phyloP scores from a whole-genome alignment of 1,140 invertebrate species.

The Drosophila pruinosa region DNA sequence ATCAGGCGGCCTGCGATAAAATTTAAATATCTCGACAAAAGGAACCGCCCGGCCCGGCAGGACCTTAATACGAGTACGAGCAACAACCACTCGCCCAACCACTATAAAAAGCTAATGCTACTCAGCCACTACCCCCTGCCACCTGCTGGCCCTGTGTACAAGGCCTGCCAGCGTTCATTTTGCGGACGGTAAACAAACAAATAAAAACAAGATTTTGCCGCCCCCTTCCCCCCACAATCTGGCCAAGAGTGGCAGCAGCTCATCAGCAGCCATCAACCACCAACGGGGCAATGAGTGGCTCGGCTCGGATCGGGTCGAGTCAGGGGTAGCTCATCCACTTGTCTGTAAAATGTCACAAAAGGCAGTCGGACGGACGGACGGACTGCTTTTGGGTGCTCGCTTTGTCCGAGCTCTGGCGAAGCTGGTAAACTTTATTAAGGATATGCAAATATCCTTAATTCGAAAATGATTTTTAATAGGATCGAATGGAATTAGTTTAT shows the following conservation, averaged over 20 bases:
- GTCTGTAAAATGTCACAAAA: slow-evolving; percentile 80
- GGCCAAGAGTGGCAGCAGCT: slow-evolving; percentile 21
- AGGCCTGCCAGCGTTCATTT: slow-evolving; percentile 74
- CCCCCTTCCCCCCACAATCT: not conserved
- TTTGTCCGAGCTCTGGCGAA: slow-evolving; percentile 62
- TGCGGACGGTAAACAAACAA: slow-evolving; percentile 81
- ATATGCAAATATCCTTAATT: slow-evolving; percentile 83
- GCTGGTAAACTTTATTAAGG: slow-evolving; percentile 77
- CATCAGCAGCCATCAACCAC: slow-evolving; percentile 74
- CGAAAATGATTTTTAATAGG: slow-evolving; percentile 83
- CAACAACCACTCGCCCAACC: slow-evolving; percentile 1
- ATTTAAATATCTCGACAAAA: slow-evolving; percentile 71
- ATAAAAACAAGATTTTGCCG: slow-evolving; percentile 74
- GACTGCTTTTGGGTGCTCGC: slow-evolving; percentile 4
- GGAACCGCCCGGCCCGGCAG: not conserved
- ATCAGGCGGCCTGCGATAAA: slow-evolving; percentile 73
- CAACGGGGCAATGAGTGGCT: slow-evolving; percentile 50
- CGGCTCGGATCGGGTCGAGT: not conserved
- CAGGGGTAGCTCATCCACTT: slow-evolving; percentile 60
- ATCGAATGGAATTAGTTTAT: slow-evolving; percentile 83
- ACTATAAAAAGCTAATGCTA: not conserved
- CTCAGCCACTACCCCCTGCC: not conserved
- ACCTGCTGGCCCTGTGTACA: not conserved
- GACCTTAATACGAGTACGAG: not conserved
- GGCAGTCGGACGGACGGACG: not conserved